phyloP scores from a whole-genome alignment of 2,113 vertebrate species.

The Eubucco bourcierii region DNA sequence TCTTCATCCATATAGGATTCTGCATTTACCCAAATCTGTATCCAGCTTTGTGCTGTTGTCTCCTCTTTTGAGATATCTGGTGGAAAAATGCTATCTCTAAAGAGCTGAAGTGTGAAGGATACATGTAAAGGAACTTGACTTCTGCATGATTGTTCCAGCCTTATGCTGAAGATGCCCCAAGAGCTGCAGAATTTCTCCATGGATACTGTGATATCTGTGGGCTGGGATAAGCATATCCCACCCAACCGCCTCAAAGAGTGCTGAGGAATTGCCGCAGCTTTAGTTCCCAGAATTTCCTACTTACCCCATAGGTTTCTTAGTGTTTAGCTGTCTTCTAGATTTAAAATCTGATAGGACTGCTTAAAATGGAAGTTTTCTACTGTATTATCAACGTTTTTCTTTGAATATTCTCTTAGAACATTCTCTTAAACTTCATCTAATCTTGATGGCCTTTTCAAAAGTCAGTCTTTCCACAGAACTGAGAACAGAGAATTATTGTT shows the following conservation, averaged over 20 bases:
- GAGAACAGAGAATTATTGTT: background rate
- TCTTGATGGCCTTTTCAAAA: slow-evolving; percentile 17
- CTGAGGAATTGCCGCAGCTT: slow-evolving; percentile 23
- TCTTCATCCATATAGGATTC: background rate
- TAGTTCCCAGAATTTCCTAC: slow-evolving; percentile 3
- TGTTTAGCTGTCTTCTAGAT: background rate
- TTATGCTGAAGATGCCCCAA: slow-evolving; percentile 57
- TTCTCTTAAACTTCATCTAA: background rate
- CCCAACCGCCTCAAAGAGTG: background rate
- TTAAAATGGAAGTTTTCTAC: background rate
- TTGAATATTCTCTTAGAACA: background rate
- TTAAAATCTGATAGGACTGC: background rate
- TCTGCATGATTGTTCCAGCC: slow-evolving; percentile 8
- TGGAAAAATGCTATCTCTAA: slow-evolving; percentile 7
- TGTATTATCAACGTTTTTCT: background rate
- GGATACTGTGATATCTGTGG: slow-evolving; percentile 30
- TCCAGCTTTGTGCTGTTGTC: slow-evolving; percentile 9
- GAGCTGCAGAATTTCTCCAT: slow-evolving; percentile 67
- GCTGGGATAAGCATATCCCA: slow-evolving; percentile 30
- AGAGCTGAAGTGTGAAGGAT: slow-evolving; percentile 24
- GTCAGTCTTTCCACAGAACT: background rate
- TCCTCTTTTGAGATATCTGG: background rate
- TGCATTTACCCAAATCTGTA: background rate
- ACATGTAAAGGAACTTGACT: background rate
- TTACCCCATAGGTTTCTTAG: background rate